phyloP scores from a whole-genome alignment of 2,797 vertebrate genomes.

The Rhabdophis nuchalis region DNA sequence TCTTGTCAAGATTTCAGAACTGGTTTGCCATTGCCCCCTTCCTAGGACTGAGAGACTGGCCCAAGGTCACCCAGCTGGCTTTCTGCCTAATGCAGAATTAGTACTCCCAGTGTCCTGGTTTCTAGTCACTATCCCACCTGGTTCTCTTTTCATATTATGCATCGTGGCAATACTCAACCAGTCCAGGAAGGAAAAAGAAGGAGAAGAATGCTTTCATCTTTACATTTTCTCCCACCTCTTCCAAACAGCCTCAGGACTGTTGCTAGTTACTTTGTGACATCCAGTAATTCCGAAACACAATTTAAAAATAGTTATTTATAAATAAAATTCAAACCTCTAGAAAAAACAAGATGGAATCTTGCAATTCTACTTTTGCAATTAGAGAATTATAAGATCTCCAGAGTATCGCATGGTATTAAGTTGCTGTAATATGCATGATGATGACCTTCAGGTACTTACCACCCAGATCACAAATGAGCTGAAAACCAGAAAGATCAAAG shows the following conservation, averaged over 20 bases:
- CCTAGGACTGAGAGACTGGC: background rate
- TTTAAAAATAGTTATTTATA: background rate
- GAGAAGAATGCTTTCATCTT: background rate
- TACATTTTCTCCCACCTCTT: background rate
- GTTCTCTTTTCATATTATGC: background rate
- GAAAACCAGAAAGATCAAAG: background rate
- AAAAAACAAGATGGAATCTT: background rate
- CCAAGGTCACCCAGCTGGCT: background rate
- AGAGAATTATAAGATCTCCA: background rate
- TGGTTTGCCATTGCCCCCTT: background rate
- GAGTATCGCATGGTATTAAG: background rate
- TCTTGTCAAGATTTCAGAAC: background rate
- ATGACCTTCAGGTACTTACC: background rate
- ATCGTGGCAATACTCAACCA: background rate
- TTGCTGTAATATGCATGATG: background rate
- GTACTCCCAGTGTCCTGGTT: background rate
- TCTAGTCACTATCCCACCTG: background rate
- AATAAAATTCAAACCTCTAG: background rate
- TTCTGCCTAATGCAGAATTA: background rate
- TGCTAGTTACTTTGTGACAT: background rate
- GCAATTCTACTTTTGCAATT: background rate
- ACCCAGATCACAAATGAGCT: background rate
- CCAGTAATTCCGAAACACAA: background rate
- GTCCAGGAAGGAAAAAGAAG: background rate
- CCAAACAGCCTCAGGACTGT: background rate